Base-by-base conservation (phyloP, 2,797 vertebrate genomes). In the Heliangelus exortis region DNA sequence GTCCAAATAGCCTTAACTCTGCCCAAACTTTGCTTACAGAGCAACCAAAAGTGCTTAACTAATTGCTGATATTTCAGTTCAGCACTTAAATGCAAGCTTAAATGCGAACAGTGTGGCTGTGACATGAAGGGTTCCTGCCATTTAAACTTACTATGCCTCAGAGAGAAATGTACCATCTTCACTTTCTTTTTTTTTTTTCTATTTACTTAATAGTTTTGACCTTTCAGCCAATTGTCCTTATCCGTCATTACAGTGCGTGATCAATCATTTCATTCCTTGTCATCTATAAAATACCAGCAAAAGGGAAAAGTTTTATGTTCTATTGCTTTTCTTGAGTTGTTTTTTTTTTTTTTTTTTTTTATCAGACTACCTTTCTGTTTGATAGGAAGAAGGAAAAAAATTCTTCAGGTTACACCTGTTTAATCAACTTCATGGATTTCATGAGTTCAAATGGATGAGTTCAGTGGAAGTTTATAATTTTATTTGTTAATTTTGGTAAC, bases 141-240 rank as follows among this genome's bases (percentile, higher is more conserved):
- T 87, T 97, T 97, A 95, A 96, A 90, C 82, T 96, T 94, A 92
- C 62, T 93, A 15, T 96, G 95, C 92, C 95, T 93, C 84, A 94
- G 93, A 94, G 94, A 97, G 94, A 96, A 93, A 96, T 86, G 95
- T 80, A 79, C 87, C 5, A 1, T 90, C 93, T 93, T 95, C 77
- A 65, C 81, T 53, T 76, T 87, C 12, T 55, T 61, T 91, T 88
- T 83, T 96, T 95, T 96, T 96, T 92, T 83, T 91, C 86, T 96
- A 96, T 97, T 97, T 97, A 97, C 92, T 97, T 97, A 97, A 97
- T 97, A 97, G 96, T 96, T 93, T 96, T 97, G 97, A 98, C 97
- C 97, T 98, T 97, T 98, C 86, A 93, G 96, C 93, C 95, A 97
- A 97, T 97, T 97, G 96, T 96, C 96, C 95, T 98, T 97, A 97